Conservation (phyloP, 2,797 vertebrate genomes). For the Gymnodraco acuticeps region DNA sequence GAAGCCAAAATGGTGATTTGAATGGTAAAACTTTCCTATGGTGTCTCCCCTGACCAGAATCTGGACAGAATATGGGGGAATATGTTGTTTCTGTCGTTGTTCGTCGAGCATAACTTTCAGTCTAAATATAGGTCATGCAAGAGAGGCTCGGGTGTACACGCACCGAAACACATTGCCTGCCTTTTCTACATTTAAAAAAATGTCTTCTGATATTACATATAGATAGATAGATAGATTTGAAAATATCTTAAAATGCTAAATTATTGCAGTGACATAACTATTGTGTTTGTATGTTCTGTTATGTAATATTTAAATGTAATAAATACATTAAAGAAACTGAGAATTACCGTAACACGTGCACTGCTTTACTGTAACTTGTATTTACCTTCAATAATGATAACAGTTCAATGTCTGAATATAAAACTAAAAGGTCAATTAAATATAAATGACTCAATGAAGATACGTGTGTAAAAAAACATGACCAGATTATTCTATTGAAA, state of each 20-base stretch:
- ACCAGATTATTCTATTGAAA: neutral
- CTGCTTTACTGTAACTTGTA: neutral
- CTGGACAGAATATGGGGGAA: constrained; percentile 64
- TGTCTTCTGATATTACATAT: neutral
- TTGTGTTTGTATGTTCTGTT: neutral
- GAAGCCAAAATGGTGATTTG: constrained; percentile 64
- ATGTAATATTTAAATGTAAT: neutral
- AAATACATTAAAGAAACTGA: neutral
- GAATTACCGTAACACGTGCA: neutral
- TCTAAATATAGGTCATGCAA: constrained; percentile 75
- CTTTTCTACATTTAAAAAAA: constrained; percentile 22
- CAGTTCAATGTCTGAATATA: neutral
- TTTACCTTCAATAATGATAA: neutral
- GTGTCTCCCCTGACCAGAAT: constrained; percentile 53
- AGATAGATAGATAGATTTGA: neutral
- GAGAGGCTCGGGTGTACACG: constrained; percentile 13
- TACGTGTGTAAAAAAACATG: neutral
- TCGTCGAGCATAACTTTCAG: constrained; percentile 57
- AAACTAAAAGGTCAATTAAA: neutral
- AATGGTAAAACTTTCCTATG: constrained; percentile 71
- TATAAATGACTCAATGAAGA: neutral
- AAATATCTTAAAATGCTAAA: neutral
- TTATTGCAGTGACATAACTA: neutral
- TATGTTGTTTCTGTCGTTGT: constrained; percentile 70
- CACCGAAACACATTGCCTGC: neutral